Evolutionary conservation across 2,113 vertebrate genomes (phyloP).

Genomic region (Phocoena sinus): DNA sequence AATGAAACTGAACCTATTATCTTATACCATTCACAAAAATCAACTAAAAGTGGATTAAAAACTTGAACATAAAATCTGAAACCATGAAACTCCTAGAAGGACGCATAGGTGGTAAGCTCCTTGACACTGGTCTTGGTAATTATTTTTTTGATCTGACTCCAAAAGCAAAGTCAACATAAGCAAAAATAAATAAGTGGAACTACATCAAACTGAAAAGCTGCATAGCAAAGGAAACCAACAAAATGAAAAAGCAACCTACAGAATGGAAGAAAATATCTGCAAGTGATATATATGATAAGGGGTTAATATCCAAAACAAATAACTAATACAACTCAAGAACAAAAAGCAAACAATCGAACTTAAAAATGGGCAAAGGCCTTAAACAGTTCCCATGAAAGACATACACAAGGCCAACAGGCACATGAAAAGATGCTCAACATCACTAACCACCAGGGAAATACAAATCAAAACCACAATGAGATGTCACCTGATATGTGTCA

Average conservation of each 20-base stretch:
- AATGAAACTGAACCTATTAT: neutral
- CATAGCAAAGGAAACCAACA: neutral
- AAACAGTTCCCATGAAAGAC: neutral
- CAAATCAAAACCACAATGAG: neutral
- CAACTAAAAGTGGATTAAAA: neutral
- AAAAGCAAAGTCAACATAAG: neutral
- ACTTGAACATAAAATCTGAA: neutral
- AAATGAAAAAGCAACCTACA: neutral
- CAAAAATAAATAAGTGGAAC: neutral
- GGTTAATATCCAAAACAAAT: neutral
- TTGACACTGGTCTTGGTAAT: neutral
- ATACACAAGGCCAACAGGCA: neutral
- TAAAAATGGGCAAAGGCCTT: neutral
- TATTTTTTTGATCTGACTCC: neutral
- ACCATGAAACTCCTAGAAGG: neutral
- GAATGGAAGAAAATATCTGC: neutral
- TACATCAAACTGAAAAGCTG: neutral
- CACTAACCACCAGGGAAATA: neutral
- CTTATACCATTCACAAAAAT: neutral
- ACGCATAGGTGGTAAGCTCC: neutral
- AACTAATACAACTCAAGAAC: neutral
- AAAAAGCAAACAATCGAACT: neutral
- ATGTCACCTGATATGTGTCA: neutral
- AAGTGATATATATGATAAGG: neutral
- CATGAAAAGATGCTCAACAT: neutral